Conservation (phyloP, 1,140 invertebrate species). For the Anastrepha ludens region DNA sequence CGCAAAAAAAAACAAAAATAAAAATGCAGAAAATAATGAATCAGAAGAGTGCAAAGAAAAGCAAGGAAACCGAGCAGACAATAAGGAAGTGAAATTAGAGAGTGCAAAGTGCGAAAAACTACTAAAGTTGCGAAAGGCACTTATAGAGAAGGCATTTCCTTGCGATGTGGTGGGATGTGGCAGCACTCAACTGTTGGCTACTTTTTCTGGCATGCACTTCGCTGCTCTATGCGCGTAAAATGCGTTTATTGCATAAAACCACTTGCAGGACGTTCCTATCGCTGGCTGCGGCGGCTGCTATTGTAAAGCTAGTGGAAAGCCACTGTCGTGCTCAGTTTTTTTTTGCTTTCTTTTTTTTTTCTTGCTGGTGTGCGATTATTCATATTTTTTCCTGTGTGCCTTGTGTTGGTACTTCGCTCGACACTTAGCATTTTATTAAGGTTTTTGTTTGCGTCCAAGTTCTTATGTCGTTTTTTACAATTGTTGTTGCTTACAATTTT, state of each 20-base stretch:
- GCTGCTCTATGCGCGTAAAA: background rate
- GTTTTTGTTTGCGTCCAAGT: background rate
- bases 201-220: background rate
- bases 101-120: conserved; percentile 21
- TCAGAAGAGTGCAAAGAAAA: background rate
- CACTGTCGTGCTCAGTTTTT: background rate
- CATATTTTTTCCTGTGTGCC: background rate
- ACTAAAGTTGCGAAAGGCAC: background rate
- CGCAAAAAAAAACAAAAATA: background rate
- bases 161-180: background rate
- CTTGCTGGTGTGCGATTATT: background rate
- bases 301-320: too few relatives aligned
- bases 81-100: conserved; percentile 31
- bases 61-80: background rate
- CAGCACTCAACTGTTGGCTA: background rate
- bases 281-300: background rate
- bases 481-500: background rate
- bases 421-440: background rate
- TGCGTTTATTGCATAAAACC: background rate
- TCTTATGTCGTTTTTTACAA: background rate
- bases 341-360: too few relatives aligned
- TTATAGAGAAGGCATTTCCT: conserved; percentile 14
- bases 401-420: background rate
- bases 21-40: background rate
- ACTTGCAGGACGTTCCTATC: background rate